phyloP scores from a whole-genome alignment of 2,113 vertebrate species.

The Lichenostomus cassidix region DNA sequence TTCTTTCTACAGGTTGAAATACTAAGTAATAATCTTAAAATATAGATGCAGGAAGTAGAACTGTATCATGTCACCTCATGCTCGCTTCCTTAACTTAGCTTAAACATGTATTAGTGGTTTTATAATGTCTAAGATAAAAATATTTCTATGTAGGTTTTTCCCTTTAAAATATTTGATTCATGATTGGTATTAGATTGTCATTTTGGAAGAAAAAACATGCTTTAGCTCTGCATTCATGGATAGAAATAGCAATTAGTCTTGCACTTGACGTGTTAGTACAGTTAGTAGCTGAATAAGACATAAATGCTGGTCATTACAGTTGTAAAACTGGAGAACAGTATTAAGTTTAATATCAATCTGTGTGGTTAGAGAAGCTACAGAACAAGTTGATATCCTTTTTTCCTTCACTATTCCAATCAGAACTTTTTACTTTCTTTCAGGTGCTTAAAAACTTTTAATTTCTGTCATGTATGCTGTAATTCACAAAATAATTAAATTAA shows the following conservation, averaged over 20 bases:
- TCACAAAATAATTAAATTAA: rapidly evolving
- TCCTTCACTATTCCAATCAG: background rate
- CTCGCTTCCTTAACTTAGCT: background rate
- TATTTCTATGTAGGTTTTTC: background rate
- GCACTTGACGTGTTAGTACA: background rate
- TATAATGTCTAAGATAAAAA: background rate
- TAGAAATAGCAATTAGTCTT: background rate
- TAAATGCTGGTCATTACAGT: background rate
- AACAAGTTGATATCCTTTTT: background rate
- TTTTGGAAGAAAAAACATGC: background rate
- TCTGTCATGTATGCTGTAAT: background rate
- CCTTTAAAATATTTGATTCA: background rate
- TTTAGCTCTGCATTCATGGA: background rate
- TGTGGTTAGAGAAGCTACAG: background rate
- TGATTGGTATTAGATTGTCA: background rate
- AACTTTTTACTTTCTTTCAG: background rate
- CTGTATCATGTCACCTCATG: background rate
- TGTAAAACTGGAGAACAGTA: background rate
- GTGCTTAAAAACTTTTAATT: background rate
- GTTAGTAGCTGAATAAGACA: background rate
- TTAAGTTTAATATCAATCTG: background rate
- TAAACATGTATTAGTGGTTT: background rate
- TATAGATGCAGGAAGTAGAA: background rate
- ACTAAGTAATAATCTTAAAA: background rate
- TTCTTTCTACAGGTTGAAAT: background rate